These are phyloP conservation scores for Catonia carolina DNA, from an alignment of 2,888 invertebrate species.

Conservation along the genomic window DNA sequence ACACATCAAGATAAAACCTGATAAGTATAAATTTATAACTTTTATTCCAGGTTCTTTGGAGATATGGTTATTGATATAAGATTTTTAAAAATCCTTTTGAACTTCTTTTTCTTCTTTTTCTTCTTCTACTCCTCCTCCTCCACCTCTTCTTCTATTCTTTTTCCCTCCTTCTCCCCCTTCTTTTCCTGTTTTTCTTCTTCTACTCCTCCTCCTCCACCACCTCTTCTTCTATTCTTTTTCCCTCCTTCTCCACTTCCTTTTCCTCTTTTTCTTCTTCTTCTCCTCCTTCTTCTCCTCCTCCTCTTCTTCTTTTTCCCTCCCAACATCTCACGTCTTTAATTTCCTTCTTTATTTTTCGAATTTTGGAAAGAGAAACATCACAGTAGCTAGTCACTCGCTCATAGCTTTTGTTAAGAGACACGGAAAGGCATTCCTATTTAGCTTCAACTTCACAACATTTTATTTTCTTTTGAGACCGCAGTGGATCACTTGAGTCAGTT, in stretches of 20 bases:
- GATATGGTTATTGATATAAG: no score
- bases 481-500: no score
- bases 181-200: background rate
- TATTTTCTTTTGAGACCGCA: no score
- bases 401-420: no score
- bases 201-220: background rate
- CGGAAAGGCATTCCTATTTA: background rate
- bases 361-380: no score
- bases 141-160: background rate
- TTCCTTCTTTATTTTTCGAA: no score
- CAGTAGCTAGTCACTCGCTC: no score
- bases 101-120: background rate
- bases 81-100: no score
- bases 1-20: no score
- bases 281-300: background rate
- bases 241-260: background rate
- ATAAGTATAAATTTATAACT: no score
- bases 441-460: background rate
- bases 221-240: background rate
- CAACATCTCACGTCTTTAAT: background rate
- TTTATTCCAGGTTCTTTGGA: no score
- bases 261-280: background rate
- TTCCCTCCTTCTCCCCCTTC: background rate
- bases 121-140: background rate
- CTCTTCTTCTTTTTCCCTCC: background rate